phyloP scores from a whole-genome alignment of 2,113 vertebrate genomes.

The Marcusenius ussheri region DNA sequence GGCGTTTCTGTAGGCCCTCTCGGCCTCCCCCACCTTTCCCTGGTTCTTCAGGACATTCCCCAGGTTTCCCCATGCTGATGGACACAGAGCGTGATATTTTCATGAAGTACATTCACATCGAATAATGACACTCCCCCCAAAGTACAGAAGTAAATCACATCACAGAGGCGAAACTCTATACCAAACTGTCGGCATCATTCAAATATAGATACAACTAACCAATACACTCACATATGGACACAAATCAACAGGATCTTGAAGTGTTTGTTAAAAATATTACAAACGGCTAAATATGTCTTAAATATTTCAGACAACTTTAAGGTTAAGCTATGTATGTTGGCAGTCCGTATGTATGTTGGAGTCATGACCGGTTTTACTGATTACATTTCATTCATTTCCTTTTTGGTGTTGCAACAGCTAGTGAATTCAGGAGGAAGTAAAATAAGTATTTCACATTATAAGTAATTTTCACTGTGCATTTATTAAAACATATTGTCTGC shows the following conservation, averaged over 20 bases:
- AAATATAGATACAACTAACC: not conserved
- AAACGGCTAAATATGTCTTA: not conserved
- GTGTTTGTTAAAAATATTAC: not conserved
- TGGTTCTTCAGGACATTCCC: conserved; percentile 99
- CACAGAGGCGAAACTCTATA: not conserved
- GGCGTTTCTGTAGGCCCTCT: conserved; percentile 91
- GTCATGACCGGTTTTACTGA: not conserved
- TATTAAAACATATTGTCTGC: not conserved
- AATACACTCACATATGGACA: not conserved
- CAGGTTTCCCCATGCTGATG: conserved; percentile 95
- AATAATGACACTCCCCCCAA: not conserved
- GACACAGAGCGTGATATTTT: conserved; percentile 25
- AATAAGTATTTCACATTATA: not conserved
- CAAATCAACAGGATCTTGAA: not conserved
- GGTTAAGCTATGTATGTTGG: not conserved
- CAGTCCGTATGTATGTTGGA: not conserved
- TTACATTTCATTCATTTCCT: not conserved
- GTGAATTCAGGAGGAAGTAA: not conserved
- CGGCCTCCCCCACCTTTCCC: conserved; percentile 89
- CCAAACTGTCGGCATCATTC: not conserved
- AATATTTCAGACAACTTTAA: not conserved
- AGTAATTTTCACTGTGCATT: not conserved
- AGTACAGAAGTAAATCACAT: too few relatives aligned
- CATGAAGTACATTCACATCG: not conserved
- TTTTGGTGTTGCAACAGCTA: not conserved